Conservation (phyloP, 2,797 vertebrate species). For the Coccyzus lansbergi region DNA sequence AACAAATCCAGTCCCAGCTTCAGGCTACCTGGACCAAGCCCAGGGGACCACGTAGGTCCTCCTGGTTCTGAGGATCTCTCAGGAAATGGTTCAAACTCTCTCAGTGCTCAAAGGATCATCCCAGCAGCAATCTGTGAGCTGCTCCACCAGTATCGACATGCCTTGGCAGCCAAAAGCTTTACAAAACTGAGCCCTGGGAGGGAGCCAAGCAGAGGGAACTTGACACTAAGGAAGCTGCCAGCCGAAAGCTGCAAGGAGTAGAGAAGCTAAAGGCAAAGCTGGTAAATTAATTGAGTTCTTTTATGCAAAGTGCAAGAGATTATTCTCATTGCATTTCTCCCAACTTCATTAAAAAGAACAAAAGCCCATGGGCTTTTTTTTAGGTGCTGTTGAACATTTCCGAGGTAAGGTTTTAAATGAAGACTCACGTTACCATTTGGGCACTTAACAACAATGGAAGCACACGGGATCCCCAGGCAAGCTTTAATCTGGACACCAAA, state of each 20-base stretch:
- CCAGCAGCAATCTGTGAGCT: background rate
- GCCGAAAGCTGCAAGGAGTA: background rate
- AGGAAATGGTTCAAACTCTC: background rate
- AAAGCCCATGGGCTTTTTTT: slow-evolving; percentile 34
- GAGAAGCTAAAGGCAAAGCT: slow-evolving; percentile 32
- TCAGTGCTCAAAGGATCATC: background rate
- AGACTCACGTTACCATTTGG: background rate
- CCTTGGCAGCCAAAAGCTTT: background rate
- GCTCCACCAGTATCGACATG: background rate
- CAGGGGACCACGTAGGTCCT: background rate
- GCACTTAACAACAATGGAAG: slow-evolving; percentile 33
- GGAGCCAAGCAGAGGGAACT: background rate
- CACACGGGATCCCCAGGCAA: background rate
- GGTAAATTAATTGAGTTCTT: slow-evolving; percentile 18
- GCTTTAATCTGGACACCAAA: slow-evolving; percentile 3
- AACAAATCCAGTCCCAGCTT: background rate
- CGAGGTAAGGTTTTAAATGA: slow-evolving; percentile 23
- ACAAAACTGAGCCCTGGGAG: slow-evolving; percentile 9
- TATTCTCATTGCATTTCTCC: slow-evolving; percentile 31
- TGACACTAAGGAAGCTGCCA: background rate
- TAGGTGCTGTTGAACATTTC: slow-evolving; percentile 30
- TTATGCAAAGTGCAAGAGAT: slow-evolving; percentile 9
- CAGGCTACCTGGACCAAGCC: background rate
- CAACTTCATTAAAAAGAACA: slow-evolving; percentile 37
- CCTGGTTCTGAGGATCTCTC: background rate